phyloP scores from a whole-genome alignment of 2,113 vertebrate species.

The Nibea albiflora region DNA sequence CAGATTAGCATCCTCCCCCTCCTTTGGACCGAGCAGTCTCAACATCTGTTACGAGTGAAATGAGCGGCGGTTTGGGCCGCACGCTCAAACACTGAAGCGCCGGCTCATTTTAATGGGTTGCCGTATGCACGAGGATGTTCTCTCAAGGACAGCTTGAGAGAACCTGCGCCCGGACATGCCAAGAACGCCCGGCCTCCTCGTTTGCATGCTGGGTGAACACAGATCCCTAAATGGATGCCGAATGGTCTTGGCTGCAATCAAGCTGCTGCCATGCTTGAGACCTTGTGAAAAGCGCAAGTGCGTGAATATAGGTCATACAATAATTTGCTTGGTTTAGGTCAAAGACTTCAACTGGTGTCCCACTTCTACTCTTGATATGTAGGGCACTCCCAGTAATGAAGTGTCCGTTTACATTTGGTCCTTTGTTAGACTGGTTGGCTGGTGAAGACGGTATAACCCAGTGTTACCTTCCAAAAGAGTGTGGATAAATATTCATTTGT shows the following conservation, averaged over 20 bases:
- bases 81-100: background rate
- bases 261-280: background rate
- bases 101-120: constrained; percentile 37
- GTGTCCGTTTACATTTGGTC: background rate
- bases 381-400: background rate
- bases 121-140: constrained; percentile 9
- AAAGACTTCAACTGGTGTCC: background rate
- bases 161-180: constrained; percentile 20
- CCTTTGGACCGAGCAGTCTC: constrained; percentile 20
- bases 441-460: background rate
- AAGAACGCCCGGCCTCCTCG: constrained; percentile 32
- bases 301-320: background rate
- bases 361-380: background rate
- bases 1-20: constrained; percentile 45
- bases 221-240: constrained; percentile 21
- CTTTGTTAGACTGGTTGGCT: background rate
- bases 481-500: background rate
- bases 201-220: constrained; percentile 39
- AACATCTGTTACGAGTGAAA: constrained; percentile 63
- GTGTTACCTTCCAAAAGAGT: background rate
- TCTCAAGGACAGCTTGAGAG: constrained; percentile 21
- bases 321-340: background rate
- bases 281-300: background rate
- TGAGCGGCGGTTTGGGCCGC: constrained; percentile 28
- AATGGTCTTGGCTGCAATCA: constrained; percentile 14